A percentile compares a stretch with the other conserved stretches of the same genome.
These are phyloP conservation scores for Acleris holmiana DNA, from an alignment of 2,888 invertebrate genomes.

Conservation along the genomic window DNA sequence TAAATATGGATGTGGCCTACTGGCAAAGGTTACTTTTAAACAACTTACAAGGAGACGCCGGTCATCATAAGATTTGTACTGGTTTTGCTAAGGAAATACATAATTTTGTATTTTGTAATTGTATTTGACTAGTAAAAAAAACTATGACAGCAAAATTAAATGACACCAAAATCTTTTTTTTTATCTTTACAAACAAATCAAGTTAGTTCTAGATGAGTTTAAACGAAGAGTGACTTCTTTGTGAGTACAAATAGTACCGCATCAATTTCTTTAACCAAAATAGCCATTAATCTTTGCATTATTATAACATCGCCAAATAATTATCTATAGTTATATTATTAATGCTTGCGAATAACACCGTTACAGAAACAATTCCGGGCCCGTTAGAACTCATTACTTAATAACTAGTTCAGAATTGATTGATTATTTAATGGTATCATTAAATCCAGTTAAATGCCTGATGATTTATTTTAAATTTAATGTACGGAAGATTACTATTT, in stretches of 20 bases:
- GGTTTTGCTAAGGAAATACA: too few relatives aligned
- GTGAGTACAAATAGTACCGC: conserved; percentile 5
- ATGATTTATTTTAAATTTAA: background rate
- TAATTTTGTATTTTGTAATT: too few relatives aligned
- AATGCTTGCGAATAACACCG: conserved; percentile 30
- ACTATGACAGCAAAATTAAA: too few relatives aligned
- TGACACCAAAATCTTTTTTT: too few relatives aligned
- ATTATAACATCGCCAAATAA: conserved; percentile 13
- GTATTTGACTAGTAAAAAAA: too few relatives aligned
- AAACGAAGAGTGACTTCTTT: background rate
- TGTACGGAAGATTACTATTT: too few relatives aligned
- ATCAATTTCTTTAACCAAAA: conserved; percentile 3
- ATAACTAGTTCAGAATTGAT: conserved; percentile 31
- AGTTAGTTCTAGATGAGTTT: too few relatives aligned
- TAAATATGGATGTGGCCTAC: too few relatives aligned
- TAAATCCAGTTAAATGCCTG: background rate
- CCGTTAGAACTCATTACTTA: conserved; percentile 37
- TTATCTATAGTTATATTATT: conserved; percentile 17
- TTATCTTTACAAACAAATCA: too few relatives aligned
- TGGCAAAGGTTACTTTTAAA: too few relatives aligned
- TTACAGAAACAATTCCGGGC: conserved; percentile 19
- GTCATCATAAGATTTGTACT: too few relatives aligned
- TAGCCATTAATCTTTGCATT: conserved; percentile 23
- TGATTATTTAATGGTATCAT: conserved; percentile 31
- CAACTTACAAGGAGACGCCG: too few relatives aligned